A percentile compares a stretch with the other conserved stretches of the same genome.
Conservation (phyloP, 2,888 invertebrate genomes). For the Sphaeridia pumilis region DNA sequence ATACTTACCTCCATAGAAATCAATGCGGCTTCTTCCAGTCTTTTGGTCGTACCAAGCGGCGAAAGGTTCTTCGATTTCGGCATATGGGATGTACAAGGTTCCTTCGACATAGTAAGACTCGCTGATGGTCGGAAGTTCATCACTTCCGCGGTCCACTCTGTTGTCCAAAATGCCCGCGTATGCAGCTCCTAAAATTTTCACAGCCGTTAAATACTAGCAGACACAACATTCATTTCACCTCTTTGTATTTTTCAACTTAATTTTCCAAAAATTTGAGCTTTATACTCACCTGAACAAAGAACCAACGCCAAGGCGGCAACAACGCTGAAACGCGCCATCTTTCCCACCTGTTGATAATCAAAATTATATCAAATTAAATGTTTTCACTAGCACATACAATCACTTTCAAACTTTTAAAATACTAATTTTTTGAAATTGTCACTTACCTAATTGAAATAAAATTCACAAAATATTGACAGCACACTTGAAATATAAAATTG, state of each 20-base stretch:
- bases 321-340: no score
- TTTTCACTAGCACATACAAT: no score
- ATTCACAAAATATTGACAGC: no score
- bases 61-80: conserved; percentile 85
- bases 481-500: no score
- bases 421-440: no score
- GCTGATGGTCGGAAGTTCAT: conserved; percentile 44
- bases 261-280: no score
- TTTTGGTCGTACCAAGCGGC: conserved; percentile 72
- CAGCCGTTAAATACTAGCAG: neutral
- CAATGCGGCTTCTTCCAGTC: conserved; percentile 65
- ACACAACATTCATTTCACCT: neutral
- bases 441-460: no score
- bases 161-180: conserved; percentile 29
- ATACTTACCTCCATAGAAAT: conserved; percentile 70
- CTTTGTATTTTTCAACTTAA: neutral
- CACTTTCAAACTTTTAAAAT: no score
- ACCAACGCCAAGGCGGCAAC: no score
- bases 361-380: no score
- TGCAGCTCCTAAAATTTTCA: neutral
- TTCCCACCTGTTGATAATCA: no score
- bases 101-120: conserved; percentile 63
- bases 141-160: conserved; percentile 13
- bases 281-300: no score
- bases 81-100: conserved; percentile 75